phyloP scores from a whole-genome alignment of 92 coral and sea anemone species.

The Pocillopora grandis region DNA sequence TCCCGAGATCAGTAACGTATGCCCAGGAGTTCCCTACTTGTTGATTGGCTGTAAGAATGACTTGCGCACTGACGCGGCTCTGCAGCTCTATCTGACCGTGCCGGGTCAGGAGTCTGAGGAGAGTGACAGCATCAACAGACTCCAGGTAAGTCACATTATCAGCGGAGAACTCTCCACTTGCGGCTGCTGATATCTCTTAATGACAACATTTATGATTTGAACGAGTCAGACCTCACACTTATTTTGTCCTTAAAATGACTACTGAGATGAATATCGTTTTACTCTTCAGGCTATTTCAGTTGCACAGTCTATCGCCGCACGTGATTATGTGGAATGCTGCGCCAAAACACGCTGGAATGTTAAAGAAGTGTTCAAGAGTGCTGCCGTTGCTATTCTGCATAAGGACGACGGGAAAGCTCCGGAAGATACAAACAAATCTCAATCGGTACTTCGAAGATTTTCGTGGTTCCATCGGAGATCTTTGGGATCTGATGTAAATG shows the following conservation, averaged over 20 bases:
- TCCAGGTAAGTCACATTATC: conserved; percentile 53
- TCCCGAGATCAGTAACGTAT: conserved; percentile 75
- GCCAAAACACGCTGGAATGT: conserved; percentile 98
- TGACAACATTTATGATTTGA: too few species aligned
- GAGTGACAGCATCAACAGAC: conserved; percentile 76
- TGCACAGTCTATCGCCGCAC: conserved; percentile 79
- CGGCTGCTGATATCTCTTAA: too few species aligned
- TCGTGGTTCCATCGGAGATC: conserved; percentile 83
- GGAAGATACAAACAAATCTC: conserved; percentile 68
- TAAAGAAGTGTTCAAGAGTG: conserved; percentile 85
- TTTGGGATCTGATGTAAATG: conserved; percentile 69
- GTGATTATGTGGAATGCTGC: conserved; percentile 90
- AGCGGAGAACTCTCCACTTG: neutral
- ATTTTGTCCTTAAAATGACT: neutral
- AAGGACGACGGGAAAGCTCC: conserved; percentile 55
- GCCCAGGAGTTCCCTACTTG: conserved; percentile 89
- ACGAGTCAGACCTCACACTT: too few species aligned
- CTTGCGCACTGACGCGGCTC: conserved; percentile 87
- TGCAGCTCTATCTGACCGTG: conserved; percentile 64
- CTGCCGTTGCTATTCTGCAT: conserved; percentile 87
- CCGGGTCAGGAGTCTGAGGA: conserved; percentile 68
- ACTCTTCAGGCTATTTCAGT: conserved; percentile 71
- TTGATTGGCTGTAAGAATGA: conserved; percentile 98
- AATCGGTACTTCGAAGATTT: conserved; percentile 82
- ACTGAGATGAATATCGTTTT: neutral